Evolutionary conservation across 53 echinoderm and acorn worm species (phyloP), one percentile per base, ranked within the genome.

Genomic region (Holothuria leucospilota): DNA sequence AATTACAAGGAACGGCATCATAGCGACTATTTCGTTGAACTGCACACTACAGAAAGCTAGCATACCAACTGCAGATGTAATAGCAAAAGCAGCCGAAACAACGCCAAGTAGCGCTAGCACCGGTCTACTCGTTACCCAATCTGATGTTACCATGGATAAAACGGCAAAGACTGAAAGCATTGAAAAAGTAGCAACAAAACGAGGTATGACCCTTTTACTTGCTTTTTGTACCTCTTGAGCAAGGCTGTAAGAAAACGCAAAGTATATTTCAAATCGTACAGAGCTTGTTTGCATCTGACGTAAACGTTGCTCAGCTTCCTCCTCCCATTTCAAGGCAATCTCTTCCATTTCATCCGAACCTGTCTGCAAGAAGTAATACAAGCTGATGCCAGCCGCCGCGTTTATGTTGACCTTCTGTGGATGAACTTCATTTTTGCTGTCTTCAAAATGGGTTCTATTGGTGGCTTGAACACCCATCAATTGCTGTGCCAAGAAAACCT

Each of bases 1-100:
- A 29, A 99, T 71, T 24, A 99, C 91, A n/a, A 99, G 87, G 85
- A 99, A 99, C 0, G 99, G 99, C 99, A 99, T 99, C 82, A 95
- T 92, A 1, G 99, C 92, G 11, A 99, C 95, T 16, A 99, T 91
- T 64, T 95, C 93, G 65, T 95, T 99, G 85, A 91, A 95, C 75
- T 90, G 88, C 63, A 99, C 75, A 6, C 84, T 87, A 49, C 84
- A 73, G 60, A 90, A 94, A 71, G 94, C 92, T n/a, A 95, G 87
- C 41, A 99, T 59, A 24, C 99, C 99, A 20, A 99, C 82, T 21
- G 99, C 86, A 1, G 95, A 95, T 42, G 92, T 63, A 62, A 99
- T 93, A 28, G 95, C 94, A 72, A 95, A 94, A 8, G 81, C 91
- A 9, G 99, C 94, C 2, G 94, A 94, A 49, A 99, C 59, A 12